Base-by-base conservation (phyloP, 2,888 invertebrate genomes). In the Linnaemya vulpina region DNA sequence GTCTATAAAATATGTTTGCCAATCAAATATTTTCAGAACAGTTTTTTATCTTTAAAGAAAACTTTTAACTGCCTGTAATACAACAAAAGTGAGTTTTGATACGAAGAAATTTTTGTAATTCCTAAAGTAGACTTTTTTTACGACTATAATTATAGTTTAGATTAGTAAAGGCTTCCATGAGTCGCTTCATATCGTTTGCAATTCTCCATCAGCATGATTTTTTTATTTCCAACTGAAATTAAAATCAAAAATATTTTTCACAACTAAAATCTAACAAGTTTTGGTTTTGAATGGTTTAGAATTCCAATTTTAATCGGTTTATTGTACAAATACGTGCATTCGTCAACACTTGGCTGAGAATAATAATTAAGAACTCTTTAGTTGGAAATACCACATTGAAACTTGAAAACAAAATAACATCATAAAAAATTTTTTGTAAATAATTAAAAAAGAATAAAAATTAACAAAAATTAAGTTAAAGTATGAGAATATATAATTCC, bases 241-340 rank as follows among this genome's bases (percentile, higher is more conserved):
- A 5, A 51, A 62, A 20, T 1, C 35, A 35, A 70, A 53, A 20
- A 38, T 3, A 17, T 22, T 53, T 58, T 46, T 58, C 38, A 58
- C 58, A 58, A 3, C 53, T 15, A 3, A 53, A 46, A 43, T 30
- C 20, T 49, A 77, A 77, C 77, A n/a, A 68, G 68, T 68, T 77
- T 38, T n/a, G 10, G 55, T 68, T n/a, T 76, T 40, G 4, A 46
- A 53, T 10, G 9, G 60, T 55, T 74, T 46, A 74, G 83, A 79
- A 74, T 77, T 62, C 11, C 7, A 67, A 43, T 68, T 83, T 68
- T 63, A 79, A 83, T 79, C 83, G 55, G 74, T 38, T 83, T 83
- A 78, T 51, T 53, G 9, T 53, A 15, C 4, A 46, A 51, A 51
- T 30, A n/a, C 25, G 8, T 9, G 60, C 51, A 65, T 65, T 73